Evolutionary conservation across 2,113 vertebrate genomes (phyloP).

Genomic region (Bagarius yarrelli): DNA sequence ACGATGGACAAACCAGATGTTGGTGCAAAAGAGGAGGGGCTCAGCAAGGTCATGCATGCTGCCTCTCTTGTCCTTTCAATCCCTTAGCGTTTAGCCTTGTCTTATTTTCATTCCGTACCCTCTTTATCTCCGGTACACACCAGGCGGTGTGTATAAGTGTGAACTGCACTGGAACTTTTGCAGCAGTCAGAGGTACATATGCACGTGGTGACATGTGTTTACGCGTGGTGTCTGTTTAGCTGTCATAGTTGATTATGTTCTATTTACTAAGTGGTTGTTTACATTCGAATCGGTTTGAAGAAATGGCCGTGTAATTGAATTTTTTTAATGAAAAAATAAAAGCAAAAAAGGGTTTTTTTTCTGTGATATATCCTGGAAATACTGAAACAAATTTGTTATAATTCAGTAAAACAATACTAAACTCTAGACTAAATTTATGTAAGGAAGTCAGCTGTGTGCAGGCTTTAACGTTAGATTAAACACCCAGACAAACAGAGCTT

Average conservation of each 20-base stretch:
- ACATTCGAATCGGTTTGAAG: not conserved
- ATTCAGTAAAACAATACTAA: not conserved
- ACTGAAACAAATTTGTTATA: not conserved
- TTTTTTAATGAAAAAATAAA: not conserved
- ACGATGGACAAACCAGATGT: slow-evolving; percentile 58
- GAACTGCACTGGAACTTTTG: slow-evolving; percentile 13
- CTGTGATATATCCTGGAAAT: too few relatives aligned
- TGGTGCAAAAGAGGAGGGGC: slow-evolving; percentile 38
- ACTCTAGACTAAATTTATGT: slow-evolving; percentile 2
- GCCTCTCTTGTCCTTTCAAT: slow-evolving; percentile 48
- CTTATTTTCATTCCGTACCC: slow-evolving; percentile 40
- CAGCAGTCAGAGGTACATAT: slow-evolving; percentile 10
- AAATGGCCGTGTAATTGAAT: not conserved
- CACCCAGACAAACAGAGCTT: slow-evolving; percentile 38
- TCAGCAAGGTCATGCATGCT: slow-evolving; percentile 39
- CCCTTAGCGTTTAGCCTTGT: slow-evolving; percentile 38
- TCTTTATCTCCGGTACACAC: slow-evolving; percentile 30
- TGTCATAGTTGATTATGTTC: not conserved
- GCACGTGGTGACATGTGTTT: slow-evolving; percentile 20
- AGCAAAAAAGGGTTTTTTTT: not conserved
- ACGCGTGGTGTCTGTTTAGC: slow-evolving; percentile 6
- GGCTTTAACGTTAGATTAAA: slow-evolving; percentile 7
- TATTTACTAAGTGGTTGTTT: slow-evolving; percentile 19
- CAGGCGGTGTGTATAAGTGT: slow-evolving; percentile 31
- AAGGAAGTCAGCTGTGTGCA: not conserved